Conservation (phyloP, 1,140 invertebrate species). For the Sinonovacula constricta region DNA sequence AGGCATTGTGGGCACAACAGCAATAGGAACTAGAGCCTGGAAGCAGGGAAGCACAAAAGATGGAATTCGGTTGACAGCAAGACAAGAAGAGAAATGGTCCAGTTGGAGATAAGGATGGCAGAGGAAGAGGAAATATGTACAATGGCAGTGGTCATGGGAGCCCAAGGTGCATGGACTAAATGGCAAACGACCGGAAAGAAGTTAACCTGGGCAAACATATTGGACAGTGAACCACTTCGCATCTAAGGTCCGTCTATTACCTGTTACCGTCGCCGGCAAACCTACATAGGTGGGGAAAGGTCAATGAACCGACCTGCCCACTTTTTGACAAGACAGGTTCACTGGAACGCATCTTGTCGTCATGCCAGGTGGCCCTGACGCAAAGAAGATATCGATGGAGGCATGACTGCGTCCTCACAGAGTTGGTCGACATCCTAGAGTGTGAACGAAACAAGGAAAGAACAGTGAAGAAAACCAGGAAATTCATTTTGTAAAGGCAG, state of each 20-base stretch:
- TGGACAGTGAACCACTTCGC: no score
- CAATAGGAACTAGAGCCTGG: no score
- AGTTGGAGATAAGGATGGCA: constrained; percentile 1
- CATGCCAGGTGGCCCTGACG: neutral
- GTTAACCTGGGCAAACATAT: constrained; percentile 4
- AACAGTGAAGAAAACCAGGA: no score
- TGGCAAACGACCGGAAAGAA: neutral
- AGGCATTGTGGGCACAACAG: no score
- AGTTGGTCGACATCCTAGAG: constrained; percentile 10
- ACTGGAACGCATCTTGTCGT: neutral
- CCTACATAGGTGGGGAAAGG: constrained; percentile 19
- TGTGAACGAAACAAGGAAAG: neutral
- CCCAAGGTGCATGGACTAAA: neutral
- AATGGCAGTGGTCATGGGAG: neutral
- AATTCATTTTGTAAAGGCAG: no score
- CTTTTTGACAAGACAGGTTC: constrained; percentile 13
- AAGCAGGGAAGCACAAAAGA: no score
- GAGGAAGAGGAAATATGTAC: neutral
- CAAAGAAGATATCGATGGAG: constrained; percentile 17
- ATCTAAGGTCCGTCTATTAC: constrained; percentile 14
- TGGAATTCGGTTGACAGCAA: neutral
- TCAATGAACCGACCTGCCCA: neutral
- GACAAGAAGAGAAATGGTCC: neutral
- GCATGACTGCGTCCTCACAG: constrained; percentile 7
- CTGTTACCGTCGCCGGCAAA: constrained; percentile 20